phyloP scores from a whole-genome alignment of 2,113 vertebrate species.

The Xenopus tropicalis region DNA sequence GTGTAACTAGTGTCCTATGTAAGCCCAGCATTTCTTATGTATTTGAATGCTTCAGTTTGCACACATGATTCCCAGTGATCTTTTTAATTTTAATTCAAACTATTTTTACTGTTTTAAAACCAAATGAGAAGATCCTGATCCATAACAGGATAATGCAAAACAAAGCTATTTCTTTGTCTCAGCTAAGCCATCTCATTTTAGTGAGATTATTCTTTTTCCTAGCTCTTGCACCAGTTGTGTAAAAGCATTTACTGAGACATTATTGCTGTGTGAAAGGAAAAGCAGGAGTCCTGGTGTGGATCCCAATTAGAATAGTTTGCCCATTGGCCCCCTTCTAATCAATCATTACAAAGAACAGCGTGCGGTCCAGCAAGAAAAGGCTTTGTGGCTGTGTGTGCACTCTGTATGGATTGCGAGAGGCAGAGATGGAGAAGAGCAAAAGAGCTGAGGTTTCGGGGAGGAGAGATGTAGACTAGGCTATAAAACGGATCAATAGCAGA shows the following conservation, averaged over 20 bases:
- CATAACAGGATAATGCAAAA: not conserved
- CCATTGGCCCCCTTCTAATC: not conserved
- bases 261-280: slow-evolving; percentile 2
- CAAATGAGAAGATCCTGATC: not conserved
- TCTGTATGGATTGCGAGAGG: not conserved
- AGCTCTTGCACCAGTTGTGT: not conserved
- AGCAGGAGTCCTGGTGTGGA: not conserved
- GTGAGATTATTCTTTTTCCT: not conserved
- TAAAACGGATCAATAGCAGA: not conserved
- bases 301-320: slow-evolving; percentile 4
- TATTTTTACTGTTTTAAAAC: too few species aligned
- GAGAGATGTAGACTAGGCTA: not conserved
- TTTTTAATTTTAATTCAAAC: too few species aligned
- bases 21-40: too few species aligned
- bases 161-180: not conserved
- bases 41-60: too few species aligned
- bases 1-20: too few species aligned
- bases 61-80: too few species aligned
- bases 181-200: slow-evolving; percentile 1
- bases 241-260: slow-evolving; percentile 19
- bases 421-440: not conserved
- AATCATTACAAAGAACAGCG: slow-evolving; percentile 9
- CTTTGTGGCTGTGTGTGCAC: not conserved
- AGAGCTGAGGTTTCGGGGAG: not conserved
- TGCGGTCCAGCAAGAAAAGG: not conserved